Evolutionary conservation across 2,888 invertebrate species (phyloP).

Genomic region (Sesamia inferens): DNA sequence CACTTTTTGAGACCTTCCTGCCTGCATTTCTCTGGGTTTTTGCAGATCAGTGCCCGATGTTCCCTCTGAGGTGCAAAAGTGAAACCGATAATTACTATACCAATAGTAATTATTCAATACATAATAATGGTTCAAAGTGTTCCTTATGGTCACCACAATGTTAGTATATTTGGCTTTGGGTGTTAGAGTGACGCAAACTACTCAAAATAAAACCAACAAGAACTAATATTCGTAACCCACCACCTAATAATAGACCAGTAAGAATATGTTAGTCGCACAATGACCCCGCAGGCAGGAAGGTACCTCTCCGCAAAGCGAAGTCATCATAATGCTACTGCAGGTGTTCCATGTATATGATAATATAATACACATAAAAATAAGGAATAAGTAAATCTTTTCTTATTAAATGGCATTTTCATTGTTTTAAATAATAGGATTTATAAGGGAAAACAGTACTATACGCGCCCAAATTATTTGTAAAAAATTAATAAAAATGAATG

Average conservation of each 20-base stretch:
- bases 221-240: conserved; percentile 79
- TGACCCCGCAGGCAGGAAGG: conserved; percentile 90
- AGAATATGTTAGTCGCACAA: conserved; percentile 85
- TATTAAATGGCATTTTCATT: conserved; percentile 65
- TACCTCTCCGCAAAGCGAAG: conserved; percentile 90
- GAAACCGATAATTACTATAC: conserved; percentile 84
- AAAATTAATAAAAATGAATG: conserved; percentile 36
- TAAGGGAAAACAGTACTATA: conserved; percentile 42
- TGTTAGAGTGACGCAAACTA: conserved; percentile 82
- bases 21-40: conserved; percentile 90
- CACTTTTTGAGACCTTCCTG: conserved; percentile 91
- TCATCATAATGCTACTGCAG: conserved; percentile 84
- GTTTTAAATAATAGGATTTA: conserved; percentile 49
- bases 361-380: conserved; percentile 60
- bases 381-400: conserved; percentile 37
- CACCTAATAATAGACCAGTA: conserved; percentile 80
- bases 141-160: conserved; percentile 69
- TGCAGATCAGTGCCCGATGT: conserved; percentile 89
- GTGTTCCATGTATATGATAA: conserved; percentile 66
- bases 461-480: conserved; percentile 40
- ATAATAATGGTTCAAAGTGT: conserved; percentile 62
- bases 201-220: conserved; percentile 70
- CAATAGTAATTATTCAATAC: conserved; percentile 73
- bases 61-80: conserved; percentile 90
- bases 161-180: conserved; percentile 77